These are phyloP conservation scores for Rallus limicola DNA, from an alignment of 2,113 vertebrate species.

Conservation along the genomic window DNA sequence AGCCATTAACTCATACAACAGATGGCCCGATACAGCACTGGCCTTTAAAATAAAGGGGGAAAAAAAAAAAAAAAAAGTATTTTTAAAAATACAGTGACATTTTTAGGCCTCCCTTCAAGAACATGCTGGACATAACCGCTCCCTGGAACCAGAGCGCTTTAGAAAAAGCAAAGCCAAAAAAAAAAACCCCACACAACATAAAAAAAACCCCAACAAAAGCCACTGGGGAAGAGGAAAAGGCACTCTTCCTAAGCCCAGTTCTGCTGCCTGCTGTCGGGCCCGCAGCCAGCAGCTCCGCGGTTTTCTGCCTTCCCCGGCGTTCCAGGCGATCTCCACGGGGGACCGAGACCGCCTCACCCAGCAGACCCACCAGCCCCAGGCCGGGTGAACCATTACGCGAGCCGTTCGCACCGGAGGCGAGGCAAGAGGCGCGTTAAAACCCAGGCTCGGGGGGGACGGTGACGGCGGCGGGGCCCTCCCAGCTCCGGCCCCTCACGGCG, in stretches of 20 bases:
- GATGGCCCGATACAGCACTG: background rate
- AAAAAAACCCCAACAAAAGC: background rate
- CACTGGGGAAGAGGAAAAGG: background rate
- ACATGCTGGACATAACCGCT: background rate
- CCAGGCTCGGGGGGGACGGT: background rate
- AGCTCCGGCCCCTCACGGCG: background rate
- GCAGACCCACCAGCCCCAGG: background rate
- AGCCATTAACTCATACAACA: constrained; percentile 37
- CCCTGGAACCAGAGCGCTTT: background rate
- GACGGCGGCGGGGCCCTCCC: background rate
- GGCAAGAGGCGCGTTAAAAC: background rate
- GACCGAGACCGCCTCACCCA: background rate
- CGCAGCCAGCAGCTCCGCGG: background rate
- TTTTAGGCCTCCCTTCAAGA: background rate
- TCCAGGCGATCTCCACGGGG: background rate
- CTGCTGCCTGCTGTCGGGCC: background rate
- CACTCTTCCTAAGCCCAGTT: background rate
- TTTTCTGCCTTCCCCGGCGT: background rate
- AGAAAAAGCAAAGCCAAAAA: background rate
- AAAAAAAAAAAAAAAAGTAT: background rate
- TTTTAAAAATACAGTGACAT: background rate
- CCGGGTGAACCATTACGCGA: background rate
- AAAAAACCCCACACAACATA: too few relatives aligned
- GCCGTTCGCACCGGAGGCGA: background rate
- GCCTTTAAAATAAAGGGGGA: background rate